phyloP scores from a whole-genome alignment of 2,888 invertebrate species.

The Eucriotettix oculatus region DNA sequence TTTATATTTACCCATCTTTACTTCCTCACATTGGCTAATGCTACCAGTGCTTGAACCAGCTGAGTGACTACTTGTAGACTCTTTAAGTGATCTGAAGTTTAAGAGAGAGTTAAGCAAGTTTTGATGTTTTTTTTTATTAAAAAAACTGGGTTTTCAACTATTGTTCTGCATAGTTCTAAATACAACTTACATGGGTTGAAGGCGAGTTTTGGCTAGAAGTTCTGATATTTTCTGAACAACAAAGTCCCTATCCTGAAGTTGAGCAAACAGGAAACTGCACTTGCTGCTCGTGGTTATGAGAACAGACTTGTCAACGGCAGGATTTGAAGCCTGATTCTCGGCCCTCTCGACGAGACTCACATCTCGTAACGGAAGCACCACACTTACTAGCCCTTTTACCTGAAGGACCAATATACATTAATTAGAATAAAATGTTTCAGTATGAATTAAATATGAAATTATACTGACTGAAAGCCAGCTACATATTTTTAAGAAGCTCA shows the following conservation, averaged over 20 bases:
- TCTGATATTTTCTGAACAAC: conserved; percentile 80
- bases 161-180: not conserved
- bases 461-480: too few species aligned
- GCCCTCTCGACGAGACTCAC: conserved; percentile 63
- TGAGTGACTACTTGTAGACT: not conserved
- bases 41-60: conserved; percentile 4
- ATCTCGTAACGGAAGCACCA: conserved; percentile 79
- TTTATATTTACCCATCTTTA: conserved; percentile 2
- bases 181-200: conserved; percentile 9
- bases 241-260: conserved; percentile 76
- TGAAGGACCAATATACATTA: conserved; percentile 19
- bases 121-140: too few species aligned
- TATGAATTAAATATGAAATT: too few species aligned
- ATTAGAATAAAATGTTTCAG: too few species aligned
- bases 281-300: conserved; percentile 67
- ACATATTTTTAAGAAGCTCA: too few species aligned
- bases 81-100: not conserved
- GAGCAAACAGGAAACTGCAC: conserved; percentile 74
- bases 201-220: conserved; percentile 51
- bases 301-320: conserved; percentile 47
- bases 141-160: too few species aligned
- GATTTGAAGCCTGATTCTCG: conserved; percentile 46
- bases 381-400: conserved; percentile 62
- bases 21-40: conserved; percentile 12
- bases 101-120: too few species aligned